Evolutionary conservation across 2,113 vertebrate species (phyloP).

Genomic region (Grus americana): DNA sequence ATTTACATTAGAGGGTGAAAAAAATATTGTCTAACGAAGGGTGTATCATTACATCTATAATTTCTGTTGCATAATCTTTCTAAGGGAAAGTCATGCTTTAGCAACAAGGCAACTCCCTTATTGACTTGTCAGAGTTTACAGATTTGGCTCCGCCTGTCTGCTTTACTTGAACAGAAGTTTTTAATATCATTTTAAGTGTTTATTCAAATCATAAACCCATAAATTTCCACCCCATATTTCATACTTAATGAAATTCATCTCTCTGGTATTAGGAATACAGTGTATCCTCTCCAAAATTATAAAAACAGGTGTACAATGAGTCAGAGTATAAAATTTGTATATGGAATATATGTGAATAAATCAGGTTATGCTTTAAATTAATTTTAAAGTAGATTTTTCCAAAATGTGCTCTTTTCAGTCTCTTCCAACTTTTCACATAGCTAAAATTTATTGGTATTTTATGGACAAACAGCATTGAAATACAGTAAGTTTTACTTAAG

Average conservation of each 20-base stretch:
- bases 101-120: not conserved
- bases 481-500: not conserved
- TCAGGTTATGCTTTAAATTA: not conserved
- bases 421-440: not conserved
- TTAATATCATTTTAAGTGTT: not conserved
- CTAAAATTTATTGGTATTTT: not conserved
- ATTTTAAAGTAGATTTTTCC: not conserved
- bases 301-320: not conserved
- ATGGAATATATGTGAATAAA: not conserved
- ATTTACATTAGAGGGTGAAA: not conserved
- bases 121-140: not conserved
- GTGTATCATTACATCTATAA: not conserved
- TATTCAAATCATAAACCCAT: not conserved
- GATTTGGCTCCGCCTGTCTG: not conserved
- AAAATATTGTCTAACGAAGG: not conserved
- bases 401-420: not conserved
- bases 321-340: not conserved
- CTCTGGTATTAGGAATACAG: not conserved
- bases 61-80: not conserved
- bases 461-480: not conserved
- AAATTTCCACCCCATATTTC: not conserved
- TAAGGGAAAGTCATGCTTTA: not conserved
- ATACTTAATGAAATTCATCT: not conserved
- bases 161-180: not conserved
- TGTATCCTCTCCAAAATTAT: not conserved